Evolutionary conservation across 2,888 invertebrate species (phyloP), one percentile per base, ranked within the genome.

Genomic region (Megastigmus dorsalis): DNA sequence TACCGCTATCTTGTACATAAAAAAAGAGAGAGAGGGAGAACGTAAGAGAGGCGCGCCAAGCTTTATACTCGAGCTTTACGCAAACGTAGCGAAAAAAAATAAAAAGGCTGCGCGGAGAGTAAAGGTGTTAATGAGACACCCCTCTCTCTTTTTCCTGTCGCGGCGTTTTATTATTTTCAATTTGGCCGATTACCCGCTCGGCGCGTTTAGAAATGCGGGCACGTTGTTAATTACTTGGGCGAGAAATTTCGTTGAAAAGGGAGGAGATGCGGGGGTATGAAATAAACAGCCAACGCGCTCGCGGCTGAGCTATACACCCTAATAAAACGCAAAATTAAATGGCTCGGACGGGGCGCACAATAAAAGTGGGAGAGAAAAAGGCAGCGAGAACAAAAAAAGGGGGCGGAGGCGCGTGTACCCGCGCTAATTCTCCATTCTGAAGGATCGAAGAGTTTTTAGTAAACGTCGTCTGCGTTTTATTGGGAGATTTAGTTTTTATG

Each of bases 321-420:
- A 65, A 72, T 72, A 66, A 72, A 72, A 65, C 41, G 59, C 65
- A 50, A 72, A 65, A 72, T 72, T 72, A 59, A 65, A 72, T 41
- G 57, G 48, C 41, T 50, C 48, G 38, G 30, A 63, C 20, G 50
- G 6, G n/a, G 63, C 55, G 55, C 20, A n/a, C n/a, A 30, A 38
- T n/a, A 26, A 48, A 28, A 66, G 23, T 6, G 15, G 18, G n/a
- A n/a, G n/a, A n/a, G n/a, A 10, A n/a, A 20, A 60, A n/a, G 13
- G 38, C 1, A 7, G 54, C 4, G 1, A n/a, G 1, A 18, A 20
- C 6, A 52, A 28, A 15, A 28, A 52, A 1, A 50, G 26, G 26
- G 20, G 23, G 20, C 13, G n/a, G n/a, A 23, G 7, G 7, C 3
- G 3, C 7, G 20, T 5, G n/a, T 9, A 23, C 41, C 41, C 3